Percentiles rank a stretch among this genome's conserved stretches.
Conservation (phyloP, 2,113 vertebrate species). For the Xenopus laevis region DNA sequence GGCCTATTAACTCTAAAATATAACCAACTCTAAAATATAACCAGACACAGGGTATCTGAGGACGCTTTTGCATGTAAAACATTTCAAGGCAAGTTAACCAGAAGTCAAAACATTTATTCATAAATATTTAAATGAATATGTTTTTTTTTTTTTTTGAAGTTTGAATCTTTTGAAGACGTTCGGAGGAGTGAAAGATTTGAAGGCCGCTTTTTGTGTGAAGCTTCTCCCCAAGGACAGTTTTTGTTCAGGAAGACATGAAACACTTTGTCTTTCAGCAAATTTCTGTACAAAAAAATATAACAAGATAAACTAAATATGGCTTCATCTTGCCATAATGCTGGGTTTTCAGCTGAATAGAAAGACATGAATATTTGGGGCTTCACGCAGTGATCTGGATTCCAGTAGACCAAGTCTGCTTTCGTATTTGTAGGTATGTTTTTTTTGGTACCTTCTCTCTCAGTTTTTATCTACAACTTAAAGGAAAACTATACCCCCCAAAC, state of each 20-base stretch:
- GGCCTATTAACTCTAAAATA: background rate
- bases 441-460: background rate
- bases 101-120: conserved; percentile 39
- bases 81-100: conserved; percentile 14
- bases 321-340: conserved; percentile 5
- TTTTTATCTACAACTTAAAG: no score
- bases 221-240: conserved; percentile 35
- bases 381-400: background rate
- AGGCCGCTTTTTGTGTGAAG: conserved; percentile 20
- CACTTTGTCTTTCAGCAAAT: conserved; percentile 9
- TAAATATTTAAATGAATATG: conserved; percentile 29
- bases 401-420: background rate
- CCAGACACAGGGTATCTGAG: background rate
- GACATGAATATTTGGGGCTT: background rate
- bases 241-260: conserved; percentile 31
- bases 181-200: conserved; percentile 14
- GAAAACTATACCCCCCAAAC: no score
- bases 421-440: background rate
- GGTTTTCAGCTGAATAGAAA: conserved; percentile 1
- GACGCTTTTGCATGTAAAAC: background rate
- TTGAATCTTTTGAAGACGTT: conserved; percentile 24
- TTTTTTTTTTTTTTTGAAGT: conserved; percentile 18
- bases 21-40: background rate
- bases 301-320: conserved; percentile 24
- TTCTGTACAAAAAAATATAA: conserved; percentile 20